Conservation (phyloP, 1,140 invertebrate species). For the Nasonia longicornis region DNA sequence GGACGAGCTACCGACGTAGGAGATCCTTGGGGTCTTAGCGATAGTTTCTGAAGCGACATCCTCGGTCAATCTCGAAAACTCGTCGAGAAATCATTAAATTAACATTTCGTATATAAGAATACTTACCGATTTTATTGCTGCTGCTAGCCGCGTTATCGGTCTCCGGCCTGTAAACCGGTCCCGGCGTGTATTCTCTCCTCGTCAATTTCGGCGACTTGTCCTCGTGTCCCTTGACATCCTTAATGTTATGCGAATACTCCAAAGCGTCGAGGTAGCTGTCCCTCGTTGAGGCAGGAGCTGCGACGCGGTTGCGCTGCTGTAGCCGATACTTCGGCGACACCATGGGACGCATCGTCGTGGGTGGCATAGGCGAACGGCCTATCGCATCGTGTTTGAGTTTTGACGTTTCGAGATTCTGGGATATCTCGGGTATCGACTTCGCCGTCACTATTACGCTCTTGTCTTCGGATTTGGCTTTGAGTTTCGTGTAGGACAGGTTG, state of each 20-base stretch:
- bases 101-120: neutral
- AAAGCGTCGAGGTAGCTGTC: conserved; percentile 69
- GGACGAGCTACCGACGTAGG: neutral
- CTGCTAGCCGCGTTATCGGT: neutral
- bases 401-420: neutral
- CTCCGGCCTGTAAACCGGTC: conserved; percentile 50
- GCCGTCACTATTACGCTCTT: neutral
- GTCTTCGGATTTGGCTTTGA: conserved; percentile 47
- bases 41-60: neutral
- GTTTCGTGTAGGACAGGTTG: conserved; percentile 41
- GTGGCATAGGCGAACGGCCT: neutral
- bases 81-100: neutral
- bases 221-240: conserved; percentile 53
- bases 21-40: conserved; percentile 20
- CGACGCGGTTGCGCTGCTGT: neutral
- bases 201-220: conserved; percentile 48
- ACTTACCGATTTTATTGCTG: conserved; percentile 9
- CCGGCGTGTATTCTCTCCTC: conserved; percentile 57
- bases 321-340: neutral
- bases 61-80: neutral
- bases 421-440: neutral
- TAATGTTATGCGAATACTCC: conserved; percentile 64
- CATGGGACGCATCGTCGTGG: neutral
- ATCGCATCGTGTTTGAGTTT: neutral
- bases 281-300: conserved; percentile 3